Conservation (phyloP, 2,113 vertebrate genomes). For the Etheostoma cragini region DNA sequence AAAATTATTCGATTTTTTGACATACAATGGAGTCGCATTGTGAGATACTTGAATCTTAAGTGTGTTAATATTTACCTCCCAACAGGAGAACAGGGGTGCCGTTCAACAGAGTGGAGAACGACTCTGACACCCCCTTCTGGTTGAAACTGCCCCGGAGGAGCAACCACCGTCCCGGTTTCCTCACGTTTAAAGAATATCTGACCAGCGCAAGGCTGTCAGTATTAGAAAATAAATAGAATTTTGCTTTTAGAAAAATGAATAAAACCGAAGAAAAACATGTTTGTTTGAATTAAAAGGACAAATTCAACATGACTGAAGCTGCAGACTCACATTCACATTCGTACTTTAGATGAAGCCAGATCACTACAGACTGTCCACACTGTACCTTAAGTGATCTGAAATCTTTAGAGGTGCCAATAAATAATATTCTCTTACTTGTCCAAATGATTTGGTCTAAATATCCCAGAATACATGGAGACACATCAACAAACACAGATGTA, state of each 20-base stretch:
- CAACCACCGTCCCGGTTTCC: not conserved
- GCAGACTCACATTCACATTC: not conserved
- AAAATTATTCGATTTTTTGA: too few species aligned
- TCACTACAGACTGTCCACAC: not conserved
- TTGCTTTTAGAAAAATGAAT: not conserved
- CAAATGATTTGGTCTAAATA: not conserved
- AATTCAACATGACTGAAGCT: not conserved
- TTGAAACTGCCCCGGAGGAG: not conserved
- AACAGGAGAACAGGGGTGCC: too few species aligned
- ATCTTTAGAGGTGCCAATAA: not conserved
- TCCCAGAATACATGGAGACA: not conserved
- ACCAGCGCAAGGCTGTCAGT: not conserved
- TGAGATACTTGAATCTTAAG: too few species aligned
- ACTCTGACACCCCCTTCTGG: conserved; percentile 53
- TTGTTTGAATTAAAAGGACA: not conserved
- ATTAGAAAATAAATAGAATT: not conserved
- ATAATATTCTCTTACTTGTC: not conserved
- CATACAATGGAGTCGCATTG: too few species aligned
- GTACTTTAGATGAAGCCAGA: not conserved
- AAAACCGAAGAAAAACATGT: not conserved
- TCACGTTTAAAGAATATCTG: not conserved
- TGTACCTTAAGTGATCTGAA: not conserved
- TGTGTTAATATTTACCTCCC: too few species aligned
- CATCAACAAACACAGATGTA: not conserved
- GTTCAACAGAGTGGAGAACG: not conserved